Evolutionary conservation across 2,113 vertebrate species (phyloP).

Genomic region (Notechis scutatus): DNA sequence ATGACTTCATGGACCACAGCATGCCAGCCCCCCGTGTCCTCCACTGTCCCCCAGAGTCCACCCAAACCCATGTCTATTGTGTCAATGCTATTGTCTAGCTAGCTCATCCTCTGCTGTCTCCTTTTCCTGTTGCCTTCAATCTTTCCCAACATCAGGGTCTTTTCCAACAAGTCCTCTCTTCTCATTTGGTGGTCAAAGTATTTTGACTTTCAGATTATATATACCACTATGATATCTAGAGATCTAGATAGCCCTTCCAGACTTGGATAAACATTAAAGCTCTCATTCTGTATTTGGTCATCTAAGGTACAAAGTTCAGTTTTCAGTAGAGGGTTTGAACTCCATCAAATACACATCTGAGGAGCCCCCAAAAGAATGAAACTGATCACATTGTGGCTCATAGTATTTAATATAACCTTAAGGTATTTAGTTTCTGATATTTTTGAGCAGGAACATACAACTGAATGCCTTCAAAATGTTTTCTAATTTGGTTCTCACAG

Average conservation of each 20-base stretch:
- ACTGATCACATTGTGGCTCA: not conserved
- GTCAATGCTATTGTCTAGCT: no score
- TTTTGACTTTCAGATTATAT: not conserved
- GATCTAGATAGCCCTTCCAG: not conserved
- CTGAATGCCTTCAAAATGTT: not conserved
- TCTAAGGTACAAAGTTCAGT: not conserved
- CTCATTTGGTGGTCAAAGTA: not conserved
- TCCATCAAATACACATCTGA: not conserved
- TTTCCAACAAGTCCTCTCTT: not conserved
- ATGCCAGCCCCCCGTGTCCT: not conserved
- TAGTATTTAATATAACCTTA: not conserved
- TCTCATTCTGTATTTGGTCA: not conserved
- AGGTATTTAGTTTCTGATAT: not conserved
- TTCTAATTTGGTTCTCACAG: not conserved
- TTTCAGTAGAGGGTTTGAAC: not conserved
- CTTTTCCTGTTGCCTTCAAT: not conserved
- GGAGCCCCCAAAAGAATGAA: not conserved
- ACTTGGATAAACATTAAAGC: not conserved
- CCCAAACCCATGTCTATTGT: not conserved
- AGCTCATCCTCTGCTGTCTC: not conserved
- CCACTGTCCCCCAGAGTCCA: not conserved
- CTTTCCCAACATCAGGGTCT: not conserved
- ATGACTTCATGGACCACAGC: not conserved
- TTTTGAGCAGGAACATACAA: not conserved
- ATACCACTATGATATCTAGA: not conserved